Evolutionary conservation across 2,113 vertebrate species (phyloP), one percentile per base, ranked within the genome.

Genomic region (Nasalis larvatus): DNA sequence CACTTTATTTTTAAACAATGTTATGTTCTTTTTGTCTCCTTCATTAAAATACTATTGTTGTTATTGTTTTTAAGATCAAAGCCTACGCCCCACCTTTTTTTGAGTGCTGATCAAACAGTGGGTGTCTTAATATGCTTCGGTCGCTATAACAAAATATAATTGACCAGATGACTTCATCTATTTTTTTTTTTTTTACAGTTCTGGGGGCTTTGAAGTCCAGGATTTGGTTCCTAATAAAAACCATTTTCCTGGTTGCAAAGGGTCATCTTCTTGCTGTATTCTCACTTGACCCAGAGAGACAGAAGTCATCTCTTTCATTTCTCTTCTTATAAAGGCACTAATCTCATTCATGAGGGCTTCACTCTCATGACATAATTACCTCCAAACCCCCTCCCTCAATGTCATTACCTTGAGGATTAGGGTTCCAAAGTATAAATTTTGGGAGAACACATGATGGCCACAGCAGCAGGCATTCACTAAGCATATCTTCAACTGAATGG

Each of bases 51-150:
- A 66, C 1, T 27, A 74, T 14, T 45, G 3, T 52, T 40, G 76
- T 52, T 77, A 74, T 5, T 45, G 3, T 58, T 40, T 81, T 52
- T 77, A 10, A 69, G 3, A n/a, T 52, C 21, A 71, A 10, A 66
- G 71, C 63, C 68, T 58, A 6, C 27, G 1, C 6, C 52, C 13
- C 58, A 35, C 52, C 9, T 30, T 30, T 23, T 35, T 52, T 37
- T 32, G 13, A 74, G 4, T 23, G n/a, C 12, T 78, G 52, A 60
- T 91, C 23, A 81, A 58, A 89, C 20, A 27, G 3, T 17, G 10
- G 10, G 4, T 40, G 1, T 68, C 21, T 69, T 52, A 58, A 54
- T n/a, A 9, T 71, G 10, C 4, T 35, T 6, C 0, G 13, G 3
- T 16, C 52, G 13, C 25, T 58, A 18, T 25, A 6, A 58, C 10